Conservation (phyloP, 53 echinoderm and acorn worm species). For the Arbacia lixula region DNA sequence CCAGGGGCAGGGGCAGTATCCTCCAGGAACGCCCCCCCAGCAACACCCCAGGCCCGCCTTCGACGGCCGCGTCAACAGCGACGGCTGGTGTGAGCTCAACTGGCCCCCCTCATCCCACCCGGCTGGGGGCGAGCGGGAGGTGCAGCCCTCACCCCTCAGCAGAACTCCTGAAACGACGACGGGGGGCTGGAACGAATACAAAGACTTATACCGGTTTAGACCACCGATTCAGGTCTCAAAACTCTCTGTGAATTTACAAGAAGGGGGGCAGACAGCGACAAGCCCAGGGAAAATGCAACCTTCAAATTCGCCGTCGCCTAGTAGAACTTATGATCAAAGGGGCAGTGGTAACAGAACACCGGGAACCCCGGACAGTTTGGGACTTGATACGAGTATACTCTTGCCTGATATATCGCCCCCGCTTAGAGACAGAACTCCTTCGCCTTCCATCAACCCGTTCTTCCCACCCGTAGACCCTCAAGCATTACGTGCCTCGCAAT, state of each 20-base stretch:
- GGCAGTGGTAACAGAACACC: conserved; percentile 49
- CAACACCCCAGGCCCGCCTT: not conserved
- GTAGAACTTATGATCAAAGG: conserved; percentile 23
- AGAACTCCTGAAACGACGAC: conserved; percentile 8
- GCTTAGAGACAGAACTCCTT: conserved; percentile 25
- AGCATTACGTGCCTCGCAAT: conserved; percentile 54
- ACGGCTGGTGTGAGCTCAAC: conserved; percentile 30
- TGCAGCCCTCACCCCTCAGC: not conserved
- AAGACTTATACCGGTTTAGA: conserved; percentile 21
- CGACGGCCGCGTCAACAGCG: conserved; percentile 23
- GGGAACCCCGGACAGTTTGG: conserved; percentile 39
- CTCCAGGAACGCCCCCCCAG: no score
- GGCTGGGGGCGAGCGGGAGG: conserved; percentile 1
- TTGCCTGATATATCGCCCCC: conserved; percentile 49
- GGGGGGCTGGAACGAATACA: conserved; percentile 16
- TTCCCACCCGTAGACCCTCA: conserved; percentile 36
- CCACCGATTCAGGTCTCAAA: conserved; percentile 39
- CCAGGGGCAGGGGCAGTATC: not conserved
- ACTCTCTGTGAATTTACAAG: conserved; percentile 28
- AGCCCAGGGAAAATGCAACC: conserved; percentile 15
- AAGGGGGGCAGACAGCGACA: not conserved
- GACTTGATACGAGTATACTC: conserved; percentile 49
- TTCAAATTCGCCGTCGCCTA: conserved; percentile 1
- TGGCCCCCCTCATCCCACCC: conserved; percentile 24
- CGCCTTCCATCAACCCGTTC: conserved; percentile 44